Percentiles rank a stretch among this genome's conserved stretches.
Conservation (phyloP, 2,888 invertebrate genomes). For the Yponomeuta cagnagella region DNA sequence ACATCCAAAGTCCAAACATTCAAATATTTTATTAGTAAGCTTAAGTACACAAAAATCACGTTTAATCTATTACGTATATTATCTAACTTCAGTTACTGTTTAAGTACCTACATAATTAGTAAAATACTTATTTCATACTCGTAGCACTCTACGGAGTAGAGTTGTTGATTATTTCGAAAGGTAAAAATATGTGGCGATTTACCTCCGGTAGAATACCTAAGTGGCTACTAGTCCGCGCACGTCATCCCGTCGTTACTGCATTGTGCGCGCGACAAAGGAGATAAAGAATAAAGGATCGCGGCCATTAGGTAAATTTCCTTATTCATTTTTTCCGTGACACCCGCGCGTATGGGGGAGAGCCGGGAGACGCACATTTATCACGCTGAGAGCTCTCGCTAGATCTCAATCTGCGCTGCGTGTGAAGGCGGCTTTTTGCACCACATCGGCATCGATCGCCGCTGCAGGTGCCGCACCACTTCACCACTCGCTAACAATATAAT, state of each 20-base stretch:
- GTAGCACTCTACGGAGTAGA: too few species aligned
- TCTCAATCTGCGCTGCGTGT: slow-evolving; percentile 52
- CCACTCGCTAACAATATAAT: not conserved
- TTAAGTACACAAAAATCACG: too few species aligned
- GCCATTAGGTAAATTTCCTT: slow-evolving; percentile 76
- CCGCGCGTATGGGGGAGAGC: slow-evolving; percentile 46
- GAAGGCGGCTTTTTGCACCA: slow-evolving; percentile 44
- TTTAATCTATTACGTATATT: too few species aligned
- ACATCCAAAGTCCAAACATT: too few species aligned
- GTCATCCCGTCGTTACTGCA: slow-evolving; percentile 72
- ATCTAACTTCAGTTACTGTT: too few species aligned
- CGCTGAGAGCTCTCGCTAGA: slow-evolving; percentile 43
- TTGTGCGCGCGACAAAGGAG: slow-evolving; percentile 70
- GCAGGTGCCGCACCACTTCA: not conserved
- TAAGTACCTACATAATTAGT: too few species aligned
- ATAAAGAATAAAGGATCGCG: slow-evolving; percentile 69
- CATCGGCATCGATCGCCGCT: slow-evolving; percentile 37
- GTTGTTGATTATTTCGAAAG: too few species aligned
- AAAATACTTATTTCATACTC: too few species aligned
- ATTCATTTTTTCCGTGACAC: slow-evolving; percentile 73
- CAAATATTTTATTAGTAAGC: too few species aligned
- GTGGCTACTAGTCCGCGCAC: slow-evolving; percentile 47
- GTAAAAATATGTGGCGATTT: too few species aligned
- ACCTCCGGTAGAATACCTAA: too few species aligned
- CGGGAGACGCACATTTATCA: slow-evolving; percentile 65